A percentile compares a stretch with the other conserved stretches of the same genome.
Evolutionary conservation across 2,888 invertebrate species (phyloP).

Genomic region (Mythimna lalbum): DNA sequence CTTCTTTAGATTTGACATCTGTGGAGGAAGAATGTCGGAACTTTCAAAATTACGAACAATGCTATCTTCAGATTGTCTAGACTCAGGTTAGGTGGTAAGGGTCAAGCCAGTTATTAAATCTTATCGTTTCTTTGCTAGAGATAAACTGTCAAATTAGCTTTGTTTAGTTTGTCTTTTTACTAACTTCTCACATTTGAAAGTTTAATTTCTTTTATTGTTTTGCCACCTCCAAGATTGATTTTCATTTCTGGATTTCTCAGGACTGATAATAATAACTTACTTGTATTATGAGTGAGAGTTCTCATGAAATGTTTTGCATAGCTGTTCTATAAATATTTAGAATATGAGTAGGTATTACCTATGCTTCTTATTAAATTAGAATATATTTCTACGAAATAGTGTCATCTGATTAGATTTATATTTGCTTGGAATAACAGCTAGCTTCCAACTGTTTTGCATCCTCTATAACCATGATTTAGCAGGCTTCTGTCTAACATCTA

Average conservation of each 20-base stretch:
- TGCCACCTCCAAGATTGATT: constrained; percentile 3
- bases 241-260: neutral
- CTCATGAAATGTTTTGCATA: neutral
- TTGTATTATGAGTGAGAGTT: neutral
- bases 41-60: constrained; percentile 51
- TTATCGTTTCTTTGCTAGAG: constrained; percentile 16
- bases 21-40: constrained; percentile 38
- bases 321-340: neutral
- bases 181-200: neutral
- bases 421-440: neutral
- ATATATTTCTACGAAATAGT: neutral
- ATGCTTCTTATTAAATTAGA: neutral
- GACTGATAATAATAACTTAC: neutral
- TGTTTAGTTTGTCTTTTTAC: constrained; percentile 3
- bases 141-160: constrained; percentile 24
- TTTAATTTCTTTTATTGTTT: constrained; percentile 11
- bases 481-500: constrained; percentile 5
- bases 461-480: neutral
- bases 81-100: constrained; percentile 28
- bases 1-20: constrained; percentile 51
- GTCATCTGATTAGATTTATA: neutral
- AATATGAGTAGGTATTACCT: neutral
- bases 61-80: constrained; percentile 38
- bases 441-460: neutral
- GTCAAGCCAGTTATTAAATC: constrained; percentile 44